Conservation (phyloP, 2,797 vertebrate genomes). For the Crocodylus rhombifer region DNA sequence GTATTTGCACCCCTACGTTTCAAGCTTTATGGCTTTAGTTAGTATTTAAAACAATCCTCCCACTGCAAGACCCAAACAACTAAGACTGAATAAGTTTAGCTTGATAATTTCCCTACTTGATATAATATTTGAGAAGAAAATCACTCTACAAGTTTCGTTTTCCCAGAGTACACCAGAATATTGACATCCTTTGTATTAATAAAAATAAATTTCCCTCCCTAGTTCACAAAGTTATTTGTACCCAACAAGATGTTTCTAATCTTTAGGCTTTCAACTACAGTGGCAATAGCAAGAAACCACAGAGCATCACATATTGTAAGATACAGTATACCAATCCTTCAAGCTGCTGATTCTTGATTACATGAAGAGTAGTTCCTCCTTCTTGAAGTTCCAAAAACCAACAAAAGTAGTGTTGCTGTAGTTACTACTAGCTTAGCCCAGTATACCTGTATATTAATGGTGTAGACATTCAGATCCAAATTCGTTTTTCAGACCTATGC, state of each 20-base stretch:
- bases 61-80: not conserved
- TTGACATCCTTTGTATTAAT: not conserved
- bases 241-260: not conserved
- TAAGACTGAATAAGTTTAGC: not conserved
- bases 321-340: not conserved
- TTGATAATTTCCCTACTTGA: not conserved
- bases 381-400: slow-evolving; percentile 40
- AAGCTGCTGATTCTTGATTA: not conserved
- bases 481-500: slow-evolving; percentile 32
- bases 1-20: not conserved
- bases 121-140: not conserved
- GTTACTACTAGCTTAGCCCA: slow-evolving; percentile 50
- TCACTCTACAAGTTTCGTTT: not conserved
- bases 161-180: not conserved
- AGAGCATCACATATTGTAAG: rapidly evolving
- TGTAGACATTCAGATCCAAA: slow-evolving; percentile 37
- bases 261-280: slow-evolving; percentile 24
- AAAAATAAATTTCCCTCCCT: not conserved
- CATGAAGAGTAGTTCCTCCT: not conserved
- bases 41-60: not conserved
- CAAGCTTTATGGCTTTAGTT: not conserved
- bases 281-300: not conserved
- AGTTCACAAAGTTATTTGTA: slow-evolving; percentile 16
- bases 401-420: slow-evolving; percentile 28
- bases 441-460: slow-evolving; percentile 11